phyloP scores from a whole-genome alignment of 2,888 invertebrate species.

The Aspidiotus destructor region DNA sequence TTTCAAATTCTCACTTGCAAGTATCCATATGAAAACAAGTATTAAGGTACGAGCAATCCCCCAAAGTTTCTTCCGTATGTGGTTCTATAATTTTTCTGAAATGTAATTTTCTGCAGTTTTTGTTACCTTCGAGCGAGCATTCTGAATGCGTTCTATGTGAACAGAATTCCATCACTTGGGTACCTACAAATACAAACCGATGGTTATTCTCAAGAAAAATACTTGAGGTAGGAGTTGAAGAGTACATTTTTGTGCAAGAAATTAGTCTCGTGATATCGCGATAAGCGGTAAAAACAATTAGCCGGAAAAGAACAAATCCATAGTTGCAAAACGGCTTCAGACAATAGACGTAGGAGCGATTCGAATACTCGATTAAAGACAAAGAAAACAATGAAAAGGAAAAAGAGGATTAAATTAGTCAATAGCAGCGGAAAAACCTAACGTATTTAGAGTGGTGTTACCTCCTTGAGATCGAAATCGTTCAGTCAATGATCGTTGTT shows the following conservation, averaged over 20 bases:
- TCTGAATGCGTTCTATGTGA: conserved; percentile 89
- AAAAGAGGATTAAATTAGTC: too few relatives aligned
- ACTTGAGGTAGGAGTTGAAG: neutral
- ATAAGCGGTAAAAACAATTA: conserved; percentile 2
- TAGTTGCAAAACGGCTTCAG: too few relatives aligned
- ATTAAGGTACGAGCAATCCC: conserved; percentile 95
- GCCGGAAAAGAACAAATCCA: neutral
- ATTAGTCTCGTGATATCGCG: neutral
- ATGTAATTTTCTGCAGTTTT: conserved; percentile 74
- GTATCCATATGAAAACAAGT: conserved; percentile 99
- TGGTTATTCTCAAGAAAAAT: neutral
- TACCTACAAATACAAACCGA: conserved; percentile 44
- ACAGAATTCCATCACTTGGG: conserved; percentile 91
- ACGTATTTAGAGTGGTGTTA: conserved; percentile 35
- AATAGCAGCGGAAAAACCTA: conserved; percentile 23
- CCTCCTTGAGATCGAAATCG: conserved; percentile 93
- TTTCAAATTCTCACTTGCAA: conserved; percentile 60
- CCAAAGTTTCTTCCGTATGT: conserved; percentile 88
- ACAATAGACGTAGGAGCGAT: too few relatives aligned
- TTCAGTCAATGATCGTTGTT: conserved; percentile 89
- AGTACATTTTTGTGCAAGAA: neutral
- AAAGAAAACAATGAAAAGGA: too few relatives aligned
- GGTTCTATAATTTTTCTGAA: conserved; percentile 93
- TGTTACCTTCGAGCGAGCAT: conserved; percentile 47
- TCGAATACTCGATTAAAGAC: too few relatives aligned